phyloP scores from a whole-genome alignment of 2,113 vertebrate genomes.

The Atlantisia rogersi region DNA sequence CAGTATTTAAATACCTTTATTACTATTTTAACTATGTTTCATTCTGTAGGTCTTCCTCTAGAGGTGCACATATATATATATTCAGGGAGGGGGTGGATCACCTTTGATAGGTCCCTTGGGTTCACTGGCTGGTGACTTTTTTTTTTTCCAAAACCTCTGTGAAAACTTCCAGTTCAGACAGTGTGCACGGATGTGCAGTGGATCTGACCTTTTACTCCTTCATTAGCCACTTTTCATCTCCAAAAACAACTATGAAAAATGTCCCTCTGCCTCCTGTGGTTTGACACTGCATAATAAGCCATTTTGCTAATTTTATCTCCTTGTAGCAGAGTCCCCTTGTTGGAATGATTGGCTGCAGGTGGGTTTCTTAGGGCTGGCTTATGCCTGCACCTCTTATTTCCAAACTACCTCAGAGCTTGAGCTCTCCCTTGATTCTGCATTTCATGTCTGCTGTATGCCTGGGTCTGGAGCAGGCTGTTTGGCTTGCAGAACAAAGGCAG shows the following conservation, averaged over 20 bases:
- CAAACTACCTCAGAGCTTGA: not conserved
- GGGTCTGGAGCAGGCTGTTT: not conserved
- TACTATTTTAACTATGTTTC: not conserved
- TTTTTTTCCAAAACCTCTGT: not conserved
- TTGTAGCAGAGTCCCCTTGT: not conserved
- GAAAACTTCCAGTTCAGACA: not conserved
- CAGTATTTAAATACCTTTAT: not conserved
- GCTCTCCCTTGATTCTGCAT: not conserved
- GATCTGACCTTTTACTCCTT: not conserved
- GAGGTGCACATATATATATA: not conserved
- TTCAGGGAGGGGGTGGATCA: not conserved
- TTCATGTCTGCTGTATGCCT: accelerated
- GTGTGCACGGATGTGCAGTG: not conserved
- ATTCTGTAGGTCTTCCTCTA: not conserved
- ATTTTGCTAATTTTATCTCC: not conserved
- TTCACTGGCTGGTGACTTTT: not conserved
- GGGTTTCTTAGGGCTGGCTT: not conserved
- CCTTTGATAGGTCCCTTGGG: not conserved
- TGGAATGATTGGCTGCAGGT: not conserved
- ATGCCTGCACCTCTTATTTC: not conserved
- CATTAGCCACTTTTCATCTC: not conserved
- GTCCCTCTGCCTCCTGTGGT: not conserved
- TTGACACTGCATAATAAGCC: not conserved
- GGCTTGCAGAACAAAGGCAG: not conserved
- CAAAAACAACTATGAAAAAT: not conserved